phyloP scores from a whole-genome alignment of 2,888 invertebrate species.

The Pristionchus entomophagus region DNA sequence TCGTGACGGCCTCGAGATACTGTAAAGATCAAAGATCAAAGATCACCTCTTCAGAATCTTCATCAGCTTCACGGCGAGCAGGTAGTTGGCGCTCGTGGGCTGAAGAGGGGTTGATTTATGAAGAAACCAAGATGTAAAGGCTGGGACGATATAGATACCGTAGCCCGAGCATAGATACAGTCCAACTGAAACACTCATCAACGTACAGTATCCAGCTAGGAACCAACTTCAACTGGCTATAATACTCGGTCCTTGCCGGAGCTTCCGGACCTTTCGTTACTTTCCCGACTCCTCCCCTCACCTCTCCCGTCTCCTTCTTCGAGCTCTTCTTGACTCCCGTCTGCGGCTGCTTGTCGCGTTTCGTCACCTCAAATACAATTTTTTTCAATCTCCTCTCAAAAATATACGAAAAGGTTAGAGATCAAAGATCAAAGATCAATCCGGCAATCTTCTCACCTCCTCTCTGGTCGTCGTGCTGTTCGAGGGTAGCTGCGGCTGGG shows the following conservation, averaged over 20 bases:
- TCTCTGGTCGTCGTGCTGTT: neutral
- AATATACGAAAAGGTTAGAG: no score
- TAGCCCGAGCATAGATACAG: neutral
- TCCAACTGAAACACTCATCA: neutral
- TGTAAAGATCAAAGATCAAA: neutral
- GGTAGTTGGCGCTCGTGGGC: conserved; percentile 8
- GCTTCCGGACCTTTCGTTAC: no score
- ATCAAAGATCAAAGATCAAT: no score
- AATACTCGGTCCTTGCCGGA: no score
- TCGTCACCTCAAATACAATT: neutral
- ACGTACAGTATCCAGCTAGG: no score
- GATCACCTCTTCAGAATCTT: conserved; percentile 13
- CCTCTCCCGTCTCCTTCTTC: neutral
- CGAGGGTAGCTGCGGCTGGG: neutral
- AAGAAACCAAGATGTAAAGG: no score
- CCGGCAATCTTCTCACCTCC: neutral
- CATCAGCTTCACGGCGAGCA: neutral
- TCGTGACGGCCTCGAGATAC: no score
- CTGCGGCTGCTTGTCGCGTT: neutral
- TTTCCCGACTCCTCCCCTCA: neutral
- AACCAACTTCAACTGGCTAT: no score
- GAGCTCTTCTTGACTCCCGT: neutral
- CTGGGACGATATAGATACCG: neutral
- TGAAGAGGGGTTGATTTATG: no score
- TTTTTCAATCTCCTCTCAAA: neutral